Percentiles rank a stretch among this genome's conserved stretches.
Conservation (phyloP, 2,113 vertebrate species). For the Entomyzon cyanotis region DNA sequence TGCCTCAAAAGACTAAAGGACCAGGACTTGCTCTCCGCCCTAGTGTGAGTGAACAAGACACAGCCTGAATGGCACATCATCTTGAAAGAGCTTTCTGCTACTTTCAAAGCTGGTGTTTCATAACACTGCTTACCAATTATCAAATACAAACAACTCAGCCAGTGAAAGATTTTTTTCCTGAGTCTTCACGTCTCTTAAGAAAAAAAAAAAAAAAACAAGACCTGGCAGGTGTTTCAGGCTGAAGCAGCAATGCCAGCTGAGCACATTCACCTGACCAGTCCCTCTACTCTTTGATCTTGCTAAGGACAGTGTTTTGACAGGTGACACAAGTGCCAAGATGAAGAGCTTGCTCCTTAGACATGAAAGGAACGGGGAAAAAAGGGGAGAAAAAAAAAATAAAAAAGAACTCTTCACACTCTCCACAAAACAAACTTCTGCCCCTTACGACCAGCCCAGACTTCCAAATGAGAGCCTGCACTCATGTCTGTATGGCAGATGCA, state of each 20-base stretch:
- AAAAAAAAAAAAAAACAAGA: background rate
- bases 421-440: background rate
- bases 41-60: background rate
- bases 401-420: background rate
- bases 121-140: background rate
- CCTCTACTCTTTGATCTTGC: background rate
- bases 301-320: background rate
- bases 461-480: background rate
- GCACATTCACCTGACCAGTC: background rate
- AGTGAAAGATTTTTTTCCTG: background rate
- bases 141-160: background rate
- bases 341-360: background rate
- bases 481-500: background rate
- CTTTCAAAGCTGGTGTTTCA: constrained; percentile 5
- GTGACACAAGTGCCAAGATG: background rate
- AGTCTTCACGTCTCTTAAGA: background rate
- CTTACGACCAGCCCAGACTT: background rate
- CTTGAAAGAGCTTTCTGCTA: background rate
- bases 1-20: background rate
- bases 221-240: background rate
- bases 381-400: fast-evolving
- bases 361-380: background rate
- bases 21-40: background rate
- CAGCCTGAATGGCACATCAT: background rate
- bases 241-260: background rate